phyloP scores from a whole-genome alignment of 1,140 invertebrate genomes.

The Drosophila hydei region DNA sequence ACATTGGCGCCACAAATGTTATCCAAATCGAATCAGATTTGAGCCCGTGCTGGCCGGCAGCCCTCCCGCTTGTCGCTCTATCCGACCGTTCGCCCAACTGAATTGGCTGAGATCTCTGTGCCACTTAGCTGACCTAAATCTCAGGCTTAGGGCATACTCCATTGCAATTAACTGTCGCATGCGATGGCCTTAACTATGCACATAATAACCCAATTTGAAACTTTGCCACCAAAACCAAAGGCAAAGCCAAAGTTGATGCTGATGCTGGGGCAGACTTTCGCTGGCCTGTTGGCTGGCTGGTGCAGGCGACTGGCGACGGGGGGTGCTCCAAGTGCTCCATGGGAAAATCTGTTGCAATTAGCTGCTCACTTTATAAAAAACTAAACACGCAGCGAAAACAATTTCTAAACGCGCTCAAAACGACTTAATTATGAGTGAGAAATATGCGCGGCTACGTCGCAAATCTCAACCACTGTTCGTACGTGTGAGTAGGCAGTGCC shows the following conservation, averaged over 20 bases:
- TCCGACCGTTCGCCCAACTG: no score
- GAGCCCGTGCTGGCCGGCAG: no score
- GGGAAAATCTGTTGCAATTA: constrained; percentile 82
- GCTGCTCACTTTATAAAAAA: constrained; percentile 72
- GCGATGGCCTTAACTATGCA: constrained; percentile 75
- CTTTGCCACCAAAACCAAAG: constrained; percentile 29
- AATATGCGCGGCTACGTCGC: constrained; percentile 71
- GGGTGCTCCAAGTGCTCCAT: constrained; percentile 36
- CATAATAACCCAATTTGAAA: constrained; percentile 78
- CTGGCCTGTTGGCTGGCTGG: constrained; percentile 26
- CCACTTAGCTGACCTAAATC: constrained; percentile 24
- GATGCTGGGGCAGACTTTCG: constrained; percentile 55
- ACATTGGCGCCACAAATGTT: constrained; percentile 54
- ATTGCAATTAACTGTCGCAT: constrained; percentile 77
- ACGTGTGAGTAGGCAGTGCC: constrained; percentile 23
- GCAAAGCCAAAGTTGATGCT: not conserved
- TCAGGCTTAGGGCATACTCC: constrained; percentile 45
- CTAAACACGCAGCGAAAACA: constrained; percentile 80
- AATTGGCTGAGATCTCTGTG: constrained; percentile 23
- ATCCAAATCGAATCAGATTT: constrained; percentile 62
- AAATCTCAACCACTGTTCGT: constrained; percentile 59
- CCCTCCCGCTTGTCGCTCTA: no score
- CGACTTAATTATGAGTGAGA: constrained; percentile 81
- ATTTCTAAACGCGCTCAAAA: constrained; percentile 82
- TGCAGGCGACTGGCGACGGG: not conserved